These are phyloP conservation scores for Paradisaea rubra DNA, from an alignment of 2,113 vertebrate species.

Conservation along the genomic window DNA sequence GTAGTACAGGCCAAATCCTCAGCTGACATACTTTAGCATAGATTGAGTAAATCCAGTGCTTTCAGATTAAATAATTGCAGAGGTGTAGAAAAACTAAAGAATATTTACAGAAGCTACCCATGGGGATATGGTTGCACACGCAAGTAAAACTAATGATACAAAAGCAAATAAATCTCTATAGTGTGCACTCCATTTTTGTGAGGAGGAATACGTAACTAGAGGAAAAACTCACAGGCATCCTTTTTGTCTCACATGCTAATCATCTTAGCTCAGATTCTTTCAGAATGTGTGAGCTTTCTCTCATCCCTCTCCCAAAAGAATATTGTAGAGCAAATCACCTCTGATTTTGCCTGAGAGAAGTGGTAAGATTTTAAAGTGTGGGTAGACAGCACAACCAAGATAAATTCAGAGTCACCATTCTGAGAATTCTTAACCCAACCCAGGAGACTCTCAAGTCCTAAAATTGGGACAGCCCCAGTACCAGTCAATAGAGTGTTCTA, in stretches of 20 bases:
- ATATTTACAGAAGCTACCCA: not conserved
- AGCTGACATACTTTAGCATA: not conserved
- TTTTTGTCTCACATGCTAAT: not conserved
- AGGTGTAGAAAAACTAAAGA: not conserved
- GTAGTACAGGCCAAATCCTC: not conserved
- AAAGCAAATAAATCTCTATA: not conserved
- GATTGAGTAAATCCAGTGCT: not conserved
- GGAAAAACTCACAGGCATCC: not conserved
- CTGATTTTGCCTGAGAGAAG: not conserved
- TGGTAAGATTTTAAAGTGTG: not conserved
- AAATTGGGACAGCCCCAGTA: not conserved
- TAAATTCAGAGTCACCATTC: not conserved
- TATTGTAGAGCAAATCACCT: not conserved
- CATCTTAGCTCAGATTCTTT: not conserved
- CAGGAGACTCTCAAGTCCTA: not conserved
- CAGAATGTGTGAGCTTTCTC: not conserved
- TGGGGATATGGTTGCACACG: not conserved
- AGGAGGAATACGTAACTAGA: not conserved
- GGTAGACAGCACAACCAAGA: not conserved
- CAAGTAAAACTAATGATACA: not conserved
- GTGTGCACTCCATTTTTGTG: not conserved
- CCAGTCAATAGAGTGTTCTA: not conserved
- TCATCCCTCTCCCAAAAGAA: not conserved
- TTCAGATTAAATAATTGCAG: not conserved
- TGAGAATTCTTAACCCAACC: not conserved